Conservation (phyloP, 2,113 vertebrate species). For the Zosterops borbonicus region DNA sequence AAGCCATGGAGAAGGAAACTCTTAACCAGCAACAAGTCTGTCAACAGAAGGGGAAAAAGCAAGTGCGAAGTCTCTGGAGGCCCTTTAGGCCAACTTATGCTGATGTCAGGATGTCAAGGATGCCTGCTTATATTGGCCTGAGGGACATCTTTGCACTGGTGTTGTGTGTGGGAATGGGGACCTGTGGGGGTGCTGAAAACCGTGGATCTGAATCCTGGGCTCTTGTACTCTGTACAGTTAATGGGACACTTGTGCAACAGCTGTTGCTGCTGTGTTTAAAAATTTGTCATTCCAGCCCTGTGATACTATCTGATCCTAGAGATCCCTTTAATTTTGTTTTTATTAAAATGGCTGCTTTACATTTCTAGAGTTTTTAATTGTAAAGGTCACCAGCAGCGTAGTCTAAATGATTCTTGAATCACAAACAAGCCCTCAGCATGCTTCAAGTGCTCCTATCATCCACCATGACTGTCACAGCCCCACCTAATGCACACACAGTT, state of each 20-base stretch:
- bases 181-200: background rate
- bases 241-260: background rate
- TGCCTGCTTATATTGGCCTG: background rate
- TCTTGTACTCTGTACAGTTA: background rate
- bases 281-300: background rate
- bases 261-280: slow-evolving; percentile 32
- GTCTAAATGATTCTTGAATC: slow-evolving; percentile 7
- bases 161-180: background rate
- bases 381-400: slow-evolving; percentile 16
- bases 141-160: background rate
- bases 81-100: background rate
- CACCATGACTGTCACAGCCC: background rate
- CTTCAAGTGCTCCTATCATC: background rate
- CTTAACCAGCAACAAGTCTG: background rate
- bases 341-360: background rate
- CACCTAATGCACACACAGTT: background rate
- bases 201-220: background rate
- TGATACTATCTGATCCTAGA: slow-evolving; percentile 23
- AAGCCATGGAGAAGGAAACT: background rate
- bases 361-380: slow-evolving; percentile 26
- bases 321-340: slow-evolving; percentile 36
- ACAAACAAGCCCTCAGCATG: background rate
- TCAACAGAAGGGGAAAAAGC: background rate
- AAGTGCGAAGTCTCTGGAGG: background rate
- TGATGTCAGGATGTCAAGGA: background rate